Evolutionary conservation across 2,797 vertebrate genomes (phyloP).

Genomic region (Chrosomus eos): DNA sequence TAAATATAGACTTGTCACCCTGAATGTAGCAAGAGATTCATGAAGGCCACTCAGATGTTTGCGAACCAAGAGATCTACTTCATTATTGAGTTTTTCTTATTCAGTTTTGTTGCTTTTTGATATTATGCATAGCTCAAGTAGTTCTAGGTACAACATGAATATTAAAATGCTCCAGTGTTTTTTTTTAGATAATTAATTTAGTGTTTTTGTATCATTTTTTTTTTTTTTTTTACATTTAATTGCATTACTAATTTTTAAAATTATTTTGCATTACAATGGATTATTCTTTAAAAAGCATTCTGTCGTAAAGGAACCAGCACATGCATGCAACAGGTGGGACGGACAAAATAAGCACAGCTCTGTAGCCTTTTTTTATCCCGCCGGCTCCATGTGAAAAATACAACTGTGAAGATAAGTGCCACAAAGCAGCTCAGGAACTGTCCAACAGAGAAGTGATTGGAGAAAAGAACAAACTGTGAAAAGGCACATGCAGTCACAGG

Average conservation of each 20-base stretch:
- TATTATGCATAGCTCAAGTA: not conserved
- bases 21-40: slow-evolving; percentile 3
- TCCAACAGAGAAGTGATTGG: not conserved
- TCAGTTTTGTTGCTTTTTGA: not conserved
- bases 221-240: not conserved
- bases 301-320: not conserved
- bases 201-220: not conserved
- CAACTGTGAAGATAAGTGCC: slow-evolving; percentile 53
- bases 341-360: slow-evolving; percentile 49
- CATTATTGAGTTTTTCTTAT: not conserved
- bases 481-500: slow-evolving; percentile 5
- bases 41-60: slow-evolving; percentile 2
- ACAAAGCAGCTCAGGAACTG: slow-evolving; percentile 44
- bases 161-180: slow-evolving; percentile 1
- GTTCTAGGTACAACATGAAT: not conserved
- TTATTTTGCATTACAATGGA: slow-evolving; percentile 6
- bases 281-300: slow-evolving; percentile 15
- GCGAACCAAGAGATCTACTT: not conserved
- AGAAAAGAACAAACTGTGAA: slow-evolving; percentile 60
- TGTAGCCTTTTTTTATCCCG: slow-evolving; percentile 33
- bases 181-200: not conserved
- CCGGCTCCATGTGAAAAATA: slow-evolving; percentile 31
- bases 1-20: not conserved
- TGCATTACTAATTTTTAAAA: not conserved
- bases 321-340: slow-evolving; percentile 43